phyloP scores from a whole-genome alignment of 1,140 invertebrate genomes.

The Leptopilina clavipes region DNA sequence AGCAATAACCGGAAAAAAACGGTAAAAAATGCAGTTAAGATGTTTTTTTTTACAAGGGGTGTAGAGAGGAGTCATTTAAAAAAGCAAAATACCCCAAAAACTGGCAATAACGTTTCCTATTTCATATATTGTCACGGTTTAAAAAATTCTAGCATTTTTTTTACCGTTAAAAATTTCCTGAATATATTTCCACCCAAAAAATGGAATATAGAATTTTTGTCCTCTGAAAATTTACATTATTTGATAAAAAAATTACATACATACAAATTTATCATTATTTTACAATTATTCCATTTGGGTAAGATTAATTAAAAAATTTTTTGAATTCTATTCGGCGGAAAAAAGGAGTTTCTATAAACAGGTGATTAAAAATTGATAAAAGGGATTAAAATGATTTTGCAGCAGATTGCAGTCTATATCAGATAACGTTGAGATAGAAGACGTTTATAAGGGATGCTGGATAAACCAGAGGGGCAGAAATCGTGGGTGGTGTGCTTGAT shows the following conservation, averaged over 20 bases:
- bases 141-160: neutral
- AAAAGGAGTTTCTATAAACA: too few relatives aligned
- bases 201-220: too few relatives aligned
- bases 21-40: conserved; percentile 27
- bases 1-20: conserved; percentile 25
- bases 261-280: too few relatives aligned
- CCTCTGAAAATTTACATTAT: neutral
- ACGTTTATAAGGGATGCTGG: conserved; percentile 52
- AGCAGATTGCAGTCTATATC: conserved; percentile 38
- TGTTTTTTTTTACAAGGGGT: conserved; percentile 32
- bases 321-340: too few relatives aligned
- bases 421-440: conserved; percentile 47
- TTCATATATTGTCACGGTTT: neutral
- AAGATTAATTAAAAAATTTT: too few relatives aligned
- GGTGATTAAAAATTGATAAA: conserved; percentile 37
- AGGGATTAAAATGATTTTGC: conserved; percentile 45
- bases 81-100: neutral
- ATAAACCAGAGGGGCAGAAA: conserved; percentile 46
- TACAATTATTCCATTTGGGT: too few relatives aligned
- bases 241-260: neutral
- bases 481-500: conserved; percentile 63
- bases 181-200: too few relatives aligned
- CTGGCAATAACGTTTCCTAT: neutral
- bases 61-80: neutral
- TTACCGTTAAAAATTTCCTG: conserved; percentile 1